These are phyloP conservation scores for Balearica regulorum DNA, from an alignment of 2,797 vertebrate genomes.

Conservation along the genomic window DNA sequence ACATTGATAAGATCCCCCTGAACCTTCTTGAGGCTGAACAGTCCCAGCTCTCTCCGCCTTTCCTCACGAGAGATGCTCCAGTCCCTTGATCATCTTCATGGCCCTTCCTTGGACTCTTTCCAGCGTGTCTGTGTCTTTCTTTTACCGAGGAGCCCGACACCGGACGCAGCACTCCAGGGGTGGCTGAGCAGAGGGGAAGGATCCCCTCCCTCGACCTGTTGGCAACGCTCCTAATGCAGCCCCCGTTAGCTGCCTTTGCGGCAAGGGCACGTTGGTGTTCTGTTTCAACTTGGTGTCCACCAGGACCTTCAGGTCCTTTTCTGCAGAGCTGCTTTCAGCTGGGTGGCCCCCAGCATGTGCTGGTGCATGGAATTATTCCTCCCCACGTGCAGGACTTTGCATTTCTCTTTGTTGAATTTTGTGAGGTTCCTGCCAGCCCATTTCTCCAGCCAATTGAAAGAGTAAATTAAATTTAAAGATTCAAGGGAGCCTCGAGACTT, in stretches of 20 bases:
- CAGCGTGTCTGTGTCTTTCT: neutral
- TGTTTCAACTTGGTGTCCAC: accelerated
- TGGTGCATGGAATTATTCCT: neutral
- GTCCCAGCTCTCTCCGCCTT: neutral
- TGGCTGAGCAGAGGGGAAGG: neutral
- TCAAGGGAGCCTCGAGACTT: neutral
- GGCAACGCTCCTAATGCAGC: neutral
- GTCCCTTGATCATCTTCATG: neutral
- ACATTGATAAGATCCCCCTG: neutral
- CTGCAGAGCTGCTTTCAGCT: neutral
- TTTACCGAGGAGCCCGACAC: neutral
- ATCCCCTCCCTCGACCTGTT: neutral
- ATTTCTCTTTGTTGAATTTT: neutral
- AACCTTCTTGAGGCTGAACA: neutral
- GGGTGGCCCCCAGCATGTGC: neutral
- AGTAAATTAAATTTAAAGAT: neutral
- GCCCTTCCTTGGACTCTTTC: neutral
- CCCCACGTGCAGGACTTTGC: too few relatives aligned
- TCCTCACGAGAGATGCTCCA: neutral
- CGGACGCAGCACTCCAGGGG: neutral
- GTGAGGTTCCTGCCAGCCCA: neutral
- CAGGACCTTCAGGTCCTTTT: neutral
- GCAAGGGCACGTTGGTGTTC: neutral
- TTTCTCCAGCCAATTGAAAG: neutral
- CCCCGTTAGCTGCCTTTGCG: neutral